Percentiles rank a stretch among this genome's conserved stretches.
Conservation (phyloP, 2,113 vertebrate genomes). For the Rousettus leschenaultii region DNA sequence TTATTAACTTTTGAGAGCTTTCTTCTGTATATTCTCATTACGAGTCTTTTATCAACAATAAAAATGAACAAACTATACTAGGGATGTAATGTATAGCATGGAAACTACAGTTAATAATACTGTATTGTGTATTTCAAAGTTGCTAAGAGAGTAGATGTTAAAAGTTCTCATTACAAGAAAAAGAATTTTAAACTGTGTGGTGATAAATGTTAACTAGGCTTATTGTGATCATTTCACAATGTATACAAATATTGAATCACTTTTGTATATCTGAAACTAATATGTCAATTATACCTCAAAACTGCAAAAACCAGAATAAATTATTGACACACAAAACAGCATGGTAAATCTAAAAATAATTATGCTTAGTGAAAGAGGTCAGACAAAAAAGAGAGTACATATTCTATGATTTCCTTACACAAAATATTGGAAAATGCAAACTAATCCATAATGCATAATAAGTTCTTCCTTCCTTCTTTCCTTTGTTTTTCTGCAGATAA, state of each 20-base stretch:
- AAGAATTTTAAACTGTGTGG: background rate
- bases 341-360: constrained; percentile 5
- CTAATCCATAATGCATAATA: background rate
- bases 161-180: background rate
- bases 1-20: constrained; percentile 26
- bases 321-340: background rate
- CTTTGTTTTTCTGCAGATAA: background rate
- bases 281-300: too few species aligned
- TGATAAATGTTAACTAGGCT: background rate
- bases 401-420: background rate
- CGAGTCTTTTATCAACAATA: background rate
- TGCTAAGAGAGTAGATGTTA: background rate
- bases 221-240: too few species aligned
- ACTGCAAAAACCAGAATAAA: too few species aligned
- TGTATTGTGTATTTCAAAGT: background rate
- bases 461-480: background rate
- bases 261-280: too few species aligned
- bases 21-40: background rate
- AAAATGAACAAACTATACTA: background rate
- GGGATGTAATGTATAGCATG: background rate
- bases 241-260: too few species aligned
- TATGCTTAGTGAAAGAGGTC: background rate
- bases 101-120: background rate
- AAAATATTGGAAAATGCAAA: background rate
- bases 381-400: constrained; percentile 7